These are phyloP conservation scores for Sminthopsis crassicaudata DNA, from an alignment of 2,113 vertebrate genomes.

Conservation along the genomic window DNA sequence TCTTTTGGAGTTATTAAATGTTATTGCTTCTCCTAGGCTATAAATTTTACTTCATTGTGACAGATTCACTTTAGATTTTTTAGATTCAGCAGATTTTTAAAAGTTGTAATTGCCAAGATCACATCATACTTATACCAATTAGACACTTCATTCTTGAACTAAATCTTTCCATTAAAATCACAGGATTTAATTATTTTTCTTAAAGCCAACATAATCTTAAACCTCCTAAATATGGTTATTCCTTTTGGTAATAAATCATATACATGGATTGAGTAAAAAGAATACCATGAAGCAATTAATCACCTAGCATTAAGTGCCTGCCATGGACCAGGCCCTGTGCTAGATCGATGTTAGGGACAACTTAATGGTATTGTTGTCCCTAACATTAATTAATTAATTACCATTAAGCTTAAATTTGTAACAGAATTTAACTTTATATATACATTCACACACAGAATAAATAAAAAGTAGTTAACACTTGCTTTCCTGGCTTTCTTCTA, in stretches of 20 bases:
- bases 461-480: not conserved
- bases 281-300: not conserved
- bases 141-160: not conserved
- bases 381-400: too few relatives aligned
- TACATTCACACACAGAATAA: not conserved
- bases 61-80: conserved; percentile 42
- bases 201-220: not conserved
- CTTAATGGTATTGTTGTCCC: too few relatives aligned
- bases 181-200: conserved; percentile 5
- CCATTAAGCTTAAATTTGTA: not conserved
- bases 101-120: not conserved
- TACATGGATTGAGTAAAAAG: not conserved
- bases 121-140: conserved; percentile 22
- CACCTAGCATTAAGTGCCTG: not conserved
- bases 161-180: not conserved
- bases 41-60: conserved; percentile 26
- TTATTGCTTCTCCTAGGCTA: conserved; percentile 10
- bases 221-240: not conserved
- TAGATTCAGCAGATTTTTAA: conserved; percentile 38
- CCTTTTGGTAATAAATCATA: not conserved
- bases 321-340: not conserved
- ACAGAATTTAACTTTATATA: not conserved
- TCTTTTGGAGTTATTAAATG: conserved; percentile 30
- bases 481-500: not conserved
- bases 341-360: not conserved